Evolutionary conservation across 2,888 invertebrate genomes (phyloP), one percentile per base, ranked within the genome.

Genomic region (Gymnoscelis rufifasciata): DNA sequence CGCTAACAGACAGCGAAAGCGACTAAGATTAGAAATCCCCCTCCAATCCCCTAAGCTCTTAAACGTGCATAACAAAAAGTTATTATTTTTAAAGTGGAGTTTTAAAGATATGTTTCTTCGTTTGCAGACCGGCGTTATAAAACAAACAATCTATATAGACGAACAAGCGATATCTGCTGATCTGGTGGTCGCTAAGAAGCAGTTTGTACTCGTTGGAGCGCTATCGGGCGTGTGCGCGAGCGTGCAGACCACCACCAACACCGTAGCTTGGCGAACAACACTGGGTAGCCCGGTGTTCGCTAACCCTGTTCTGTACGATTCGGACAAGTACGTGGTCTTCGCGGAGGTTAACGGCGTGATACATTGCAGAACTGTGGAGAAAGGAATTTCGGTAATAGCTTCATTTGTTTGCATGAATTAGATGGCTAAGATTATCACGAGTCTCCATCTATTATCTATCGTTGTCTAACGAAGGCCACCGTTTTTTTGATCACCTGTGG

Each of bases 251-350:
- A 66, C 77, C 35, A 84, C 90, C 47, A 65, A 73, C 28, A 74
- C 71, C 7, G 91, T 94, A 0, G 64, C 66, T 23, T 95, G 95
- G 95, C 84, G 78, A 13, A 80, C 83, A 31, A 73, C 89, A 43
- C 74, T 92, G 2, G 68, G 68, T 42, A 90, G 90, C 61, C 92
- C 95, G 0, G 76, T 94, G 14, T 93, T 95, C 71, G 90, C 92
- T 0, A 89, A 90, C 6, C 92, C 93, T 0, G 80, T 84, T 14
- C 66, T 92, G 0, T 83, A 92, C 31, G 83, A 90, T 36, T 75
- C 77, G 31, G 90, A 90, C 52, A 83, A 89, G 29, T 83, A 87
- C 46, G 82, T 90, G 14, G 74, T 91, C 10, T 90, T 90, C 63
- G 83, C 88, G 14, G 90, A 89, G 70, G 91, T 91, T 19, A 74